Base-by-base conservation (phyloP, 1,140 invertebrate species). In the Aphelinus atriplicis region DNA sequence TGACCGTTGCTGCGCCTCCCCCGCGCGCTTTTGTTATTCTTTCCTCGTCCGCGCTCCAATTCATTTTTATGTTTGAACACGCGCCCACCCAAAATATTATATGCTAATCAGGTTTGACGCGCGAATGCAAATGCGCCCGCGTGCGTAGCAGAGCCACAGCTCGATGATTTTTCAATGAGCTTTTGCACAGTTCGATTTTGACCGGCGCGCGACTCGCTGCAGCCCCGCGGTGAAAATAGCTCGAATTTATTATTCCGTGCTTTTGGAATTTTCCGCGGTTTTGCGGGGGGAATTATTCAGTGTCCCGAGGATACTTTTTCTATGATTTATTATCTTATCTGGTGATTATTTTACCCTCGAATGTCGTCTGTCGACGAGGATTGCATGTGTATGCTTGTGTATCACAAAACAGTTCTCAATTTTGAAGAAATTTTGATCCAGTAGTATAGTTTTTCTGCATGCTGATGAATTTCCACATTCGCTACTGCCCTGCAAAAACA, bases 81-180 rank as follows among this genome's bases (percentile, higher is more conserved):
- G 61, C 4, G 4, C 1, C 58, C 70, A 61, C 10, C 53, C 26
- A 66, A 66, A 66, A 67, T 67, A 64, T 66, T 63, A 66, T 26
- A 26, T 63, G 72, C 55, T 73, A 66, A 67, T 74, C 56, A 74
- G 26, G 77, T 66, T 70, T 67, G 72, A 73, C 60, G 64, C 66
- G 63, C 56, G 26, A 26, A 7, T 78, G 68, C 66, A 71, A 74
- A 79, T 26, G 26, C 26, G 26, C 26, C 26, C 26, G 26, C 26
- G 26, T 71, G 76, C 50, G 7, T 10, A 46, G 73, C 56, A 26
- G 26, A 26, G 26, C 26, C 60, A 57, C 46, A 60, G 26, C 48
- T 61, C 71, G 65, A 45, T 65, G 53, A 56, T 56, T 57, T 46
- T 43, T 56, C 26, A 26, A 26, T 26, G 26, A 26, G 26, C 26